These are phyloP conservation scores for Henricia sp. DNA, from an alignment of 53 echinoderm and acorn worm species.

Conservation along the genomic window DNA sequence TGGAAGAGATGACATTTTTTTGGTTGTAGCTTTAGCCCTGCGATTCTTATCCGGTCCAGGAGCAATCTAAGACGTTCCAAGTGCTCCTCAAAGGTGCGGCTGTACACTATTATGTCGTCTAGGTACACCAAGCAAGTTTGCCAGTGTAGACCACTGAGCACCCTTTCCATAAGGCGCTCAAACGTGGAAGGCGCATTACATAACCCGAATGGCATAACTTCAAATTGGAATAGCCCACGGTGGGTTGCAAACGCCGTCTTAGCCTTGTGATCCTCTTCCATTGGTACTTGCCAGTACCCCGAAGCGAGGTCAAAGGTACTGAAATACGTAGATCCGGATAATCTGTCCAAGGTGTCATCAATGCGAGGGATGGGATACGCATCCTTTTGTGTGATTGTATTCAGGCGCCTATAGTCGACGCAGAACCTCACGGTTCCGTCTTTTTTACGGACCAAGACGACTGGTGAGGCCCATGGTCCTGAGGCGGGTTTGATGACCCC, in stretches of 20 bases:
- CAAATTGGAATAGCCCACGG: slow-evolving; percentile 34
- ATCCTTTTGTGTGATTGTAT: background rate
- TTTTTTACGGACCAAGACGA: slow-evolving; percentile 45
- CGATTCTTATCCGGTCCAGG: slow-evolving; percentile 10
- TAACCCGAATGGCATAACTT: slow-evolving; percentile 50
- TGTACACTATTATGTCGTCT: slow-evolving; percentile 40
- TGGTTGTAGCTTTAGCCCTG: slow-evolving; percentile 7
- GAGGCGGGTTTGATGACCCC: slow-evolving; percentile 45
- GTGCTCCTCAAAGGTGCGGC: slow-evolving; percentile 10
- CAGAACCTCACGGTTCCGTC: slow-evolving; percentile 32
- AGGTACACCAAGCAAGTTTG: slow-evolving; percentile 34
- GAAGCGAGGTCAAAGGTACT: slow-evolving; percentile 39
- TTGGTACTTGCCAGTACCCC: slow-evolving; percentile 35
- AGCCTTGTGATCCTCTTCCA: slow-evolving; percentile 15
- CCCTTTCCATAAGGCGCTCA: slow-evolving; percentile 34
- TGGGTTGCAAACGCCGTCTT: slow-evolving; percentile 39
- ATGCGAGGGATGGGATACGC: slow-evolving; percentile 40
- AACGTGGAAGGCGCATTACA: slow-evolving; percentile 47
- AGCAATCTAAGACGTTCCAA: background rate
- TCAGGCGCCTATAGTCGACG: slow-evolving; percentile 2
- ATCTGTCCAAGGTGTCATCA: slow-evolving; percentile 39
- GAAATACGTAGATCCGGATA: slow-evolving; percentile 31
- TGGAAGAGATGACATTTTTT: slow-evolving; percentile 37
- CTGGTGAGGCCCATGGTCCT: slow-evolving; percentile 43
- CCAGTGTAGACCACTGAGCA: slow-evolving; percentile 35